Evolutionary conservation across 2,797 vertebrate genomes (phyloP), one percentile per base, ranked within the genome.

Genomic region (Cossypha polioptera): DNA sequence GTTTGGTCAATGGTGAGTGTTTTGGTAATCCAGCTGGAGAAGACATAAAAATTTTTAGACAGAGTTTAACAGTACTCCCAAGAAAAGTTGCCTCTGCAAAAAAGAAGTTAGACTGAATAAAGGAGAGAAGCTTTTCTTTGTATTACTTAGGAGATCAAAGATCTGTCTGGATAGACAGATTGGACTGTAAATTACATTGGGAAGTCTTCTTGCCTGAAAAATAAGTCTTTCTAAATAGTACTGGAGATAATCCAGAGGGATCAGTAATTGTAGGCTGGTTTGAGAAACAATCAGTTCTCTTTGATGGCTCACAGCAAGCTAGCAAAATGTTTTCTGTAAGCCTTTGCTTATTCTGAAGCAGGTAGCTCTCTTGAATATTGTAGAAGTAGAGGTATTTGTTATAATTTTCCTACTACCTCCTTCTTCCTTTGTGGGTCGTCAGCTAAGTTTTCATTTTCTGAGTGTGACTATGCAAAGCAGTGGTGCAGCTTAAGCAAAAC

Each of bases 151-250:
- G 74, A 92, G 72, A 89, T 59, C 0, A 15, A 89, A 79, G 69
- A 94, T 77, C 55, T 83, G 40, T 63, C 85, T 77, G 35, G 43
- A 88, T 43, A 80, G 75, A 16, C 72, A 85, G 54, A 80, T 11
- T 75, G 26, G 75, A 21, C 75, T 62, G 42, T 88, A 93, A 91
- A 94, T 92, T 50, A 93, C 43, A 21, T 42, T 66, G 47, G 62
- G 31, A 91, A 58, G 18, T 85, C 61, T 54, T 77, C 77, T 86
- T 92, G 65, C 68, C 54, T 38, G 26, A 72, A 83, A 80, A 95
- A 90, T 53, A 78, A 85, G 72, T 51, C 45, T 92, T 91, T 89
- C 71, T 92, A 87, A 67, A 82, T 80, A 72, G 42, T 42, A 43
- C 45, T 87, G 45, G 35, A 82, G 47, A 67, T 38, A 89, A 93